A percentile compares a stretch with the other conserved stretches of the same genome.
These are phyloP conservation scores for Ailuropoda melanoleuca DNA, from an alignment of 2,113 vertebrate genomes.

Conservation along the genomic window DNA sequence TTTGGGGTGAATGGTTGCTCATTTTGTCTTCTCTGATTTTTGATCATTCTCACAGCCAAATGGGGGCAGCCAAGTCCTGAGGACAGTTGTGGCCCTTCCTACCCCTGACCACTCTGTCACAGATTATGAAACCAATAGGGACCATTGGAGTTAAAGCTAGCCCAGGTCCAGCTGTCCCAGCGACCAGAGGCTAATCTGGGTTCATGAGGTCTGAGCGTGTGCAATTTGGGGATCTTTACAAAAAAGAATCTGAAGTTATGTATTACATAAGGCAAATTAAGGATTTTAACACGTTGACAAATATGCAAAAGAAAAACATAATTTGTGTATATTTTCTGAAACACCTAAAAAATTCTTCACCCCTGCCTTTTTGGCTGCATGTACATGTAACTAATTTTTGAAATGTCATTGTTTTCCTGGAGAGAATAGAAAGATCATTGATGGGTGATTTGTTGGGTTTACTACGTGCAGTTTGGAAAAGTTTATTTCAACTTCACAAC, in stretches of 20 bases:
- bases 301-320: neutral
- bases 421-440: neutral
- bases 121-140: neutral
- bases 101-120: neutral
- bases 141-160: neutral
- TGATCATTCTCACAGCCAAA: neutral
- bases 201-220: too few relatives aligned
- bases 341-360: neutral
- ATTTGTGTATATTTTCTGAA: neutral
- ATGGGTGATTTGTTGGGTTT: neutral
- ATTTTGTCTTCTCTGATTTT: neutral
- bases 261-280: neutral
- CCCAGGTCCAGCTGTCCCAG: neutral
- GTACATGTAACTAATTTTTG: neutral
- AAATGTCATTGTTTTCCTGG: neutral
- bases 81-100: accelerated
- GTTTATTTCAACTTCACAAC: neutral
- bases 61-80: too few relatives aligned
- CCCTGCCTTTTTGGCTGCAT: neutral
- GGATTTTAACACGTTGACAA: neutral
- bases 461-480: neutral
- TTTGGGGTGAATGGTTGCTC: neutral
- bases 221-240: neutral
- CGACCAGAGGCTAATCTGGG: neutral
- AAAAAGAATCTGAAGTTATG: neutral